Percentiles rank a stretch among this genome's conserved stretches.
Evolutionary conservation across 2,888 invertebrate genomes (phyloP).

Genomic region (Apodemia duryi): DNA sequence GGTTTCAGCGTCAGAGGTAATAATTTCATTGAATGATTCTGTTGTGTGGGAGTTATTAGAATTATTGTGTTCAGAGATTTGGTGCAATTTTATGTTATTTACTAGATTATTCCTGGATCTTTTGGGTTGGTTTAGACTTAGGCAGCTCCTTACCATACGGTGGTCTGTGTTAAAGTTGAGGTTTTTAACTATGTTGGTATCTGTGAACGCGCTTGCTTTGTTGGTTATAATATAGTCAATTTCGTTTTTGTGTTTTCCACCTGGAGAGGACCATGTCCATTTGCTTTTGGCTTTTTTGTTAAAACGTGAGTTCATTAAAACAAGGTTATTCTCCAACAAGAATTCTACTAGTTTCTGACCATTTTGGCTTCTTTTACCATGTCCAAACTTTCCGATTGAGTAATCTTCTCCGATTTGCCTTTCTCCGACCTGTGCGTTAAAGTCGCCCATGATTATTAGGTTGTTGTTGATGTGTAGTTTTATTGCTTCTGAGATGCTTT

Average conservation of each 20-base stretch:
- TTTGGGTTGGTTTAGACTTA: too few species aligned
- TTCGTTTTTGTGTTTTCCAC: conserved; percentile 18
- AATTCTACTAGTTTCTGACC: conserved; percentile 24
- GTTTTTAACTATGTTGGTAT: conserved; percentile 7
- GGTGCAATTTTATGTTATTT: neutral
- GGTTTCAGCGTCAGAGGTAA: conserved; percentile 10
- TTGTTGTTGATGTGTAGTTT: conserved; percentile 18
- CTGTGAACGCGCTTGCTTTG: conserved; percentile 7
- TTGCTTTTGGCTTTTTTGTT: conserved; percentile 25
- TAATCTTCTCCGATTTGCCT: conserved; percentile 13
- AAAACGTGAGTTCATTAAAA: conserved; percentile 23
- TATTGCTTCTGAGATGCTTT: conserved; percentile 16
- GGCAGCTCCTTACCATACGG: conserved; percentile 19
- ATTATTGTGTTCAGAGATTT: neutral
- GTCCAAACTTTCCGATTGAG: conserved; percentile 23
- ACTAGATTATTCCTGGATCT: too few species aligned
- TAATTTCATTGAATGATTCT: conserved; percentile 14
- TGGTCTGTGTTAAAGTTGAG: conserved; percentile 21
- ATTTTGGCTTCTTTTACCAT: conserved; percentile 26
- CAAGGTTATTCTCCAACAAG: conserved; percentile 25
- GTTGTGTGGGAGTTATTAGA: too few species aligned
- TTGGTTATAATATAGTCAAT: conserved; percentile 13
- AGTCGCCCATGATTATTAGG: conserved; percentile 21
- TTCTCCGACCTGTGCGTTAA: conserved; percentile 19
- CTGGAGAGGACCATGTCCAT: conserved; percentile 29